A percentile compares a stretch with the other conserved stretches of the same genome.
Evolutionary conservation across 2,797 vertebrate genomes (phyloP).

Genomic region (Gymnoscopelus microlampas): DNA sequence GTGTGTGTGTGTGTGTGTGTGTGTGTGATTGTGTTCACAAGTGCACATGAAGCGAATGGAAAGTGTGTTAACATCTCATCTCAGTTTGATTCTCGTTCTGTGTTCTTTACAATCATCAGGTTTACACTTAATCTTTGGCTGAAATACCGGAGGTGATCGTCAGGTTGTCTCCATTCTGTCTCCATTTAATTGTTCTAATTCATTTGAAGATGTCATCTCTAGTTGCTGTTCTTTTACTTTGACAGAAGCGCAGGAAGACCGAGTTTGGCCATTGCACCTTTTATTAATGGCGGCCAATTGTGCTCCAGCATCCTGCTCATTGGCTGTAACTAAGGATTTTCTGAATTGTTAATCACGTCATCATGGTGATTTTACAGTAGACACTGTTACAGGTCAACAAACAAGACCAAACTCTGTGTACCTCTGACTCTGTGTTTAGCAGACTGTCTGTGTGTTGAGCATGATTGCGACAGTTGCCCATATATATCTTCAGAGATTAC

Average conservation of each 20-base stretch:
- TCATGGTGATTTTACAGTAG: slow-evolving; percentile 26
- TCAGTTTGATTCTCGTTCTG: slow-evolving; percentile 57
- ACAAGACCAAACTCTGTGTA: slow-evolving; percentile 28
- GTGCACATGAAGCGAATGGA: slow-evolving; percentile 31
- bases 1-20: neutral
- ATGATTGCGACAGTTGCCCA: slow-evolving; percentile 55
- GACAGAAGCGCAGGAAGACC: slow-evolving; percentile 38
- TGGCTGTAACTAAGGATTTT: neutral
- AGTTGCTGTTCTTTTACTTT: slow-evolving; percentile 19
- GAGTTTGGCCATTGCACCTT: slow-evolving; percentile 34
- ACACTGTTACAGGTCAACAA: slow-evolving; percentile 38
- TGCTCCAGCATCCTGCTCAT: neutral
- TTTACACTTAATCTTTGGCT: slow-evolving; percentile 73
- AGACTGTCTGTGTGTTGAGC: slow-evolving; percentile 42
- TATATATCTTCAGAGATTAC: slow-evolving; percentile 66
- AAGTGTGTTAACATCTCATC: slow-evolving; percentile 52
- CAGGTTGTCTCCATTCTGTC: slow-evolving; percentile 27
- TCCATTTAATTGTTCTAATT: slow-evolving; percentile 48
- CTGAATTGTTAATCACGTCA: neutral
- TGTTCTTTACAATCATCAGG: slow-evolving; percentile 65
- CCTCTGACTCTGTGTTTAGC: slow-evolving; percentile 48
- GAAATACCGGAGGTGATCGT: slow-evolving; percentile 51
- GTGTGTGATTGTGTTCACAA: slow-evolving; percentile 8
- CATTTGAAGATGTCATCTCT: slow-evolving; percentile 31
- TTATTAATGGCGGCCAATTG: neutral